Percentiles rank a stretch among this genome's conserved stretches.
phyloP scores from a whole-genome alignment of 1,140 invertebrate genomes.

The Zaprionus camerounensis region DNA sequence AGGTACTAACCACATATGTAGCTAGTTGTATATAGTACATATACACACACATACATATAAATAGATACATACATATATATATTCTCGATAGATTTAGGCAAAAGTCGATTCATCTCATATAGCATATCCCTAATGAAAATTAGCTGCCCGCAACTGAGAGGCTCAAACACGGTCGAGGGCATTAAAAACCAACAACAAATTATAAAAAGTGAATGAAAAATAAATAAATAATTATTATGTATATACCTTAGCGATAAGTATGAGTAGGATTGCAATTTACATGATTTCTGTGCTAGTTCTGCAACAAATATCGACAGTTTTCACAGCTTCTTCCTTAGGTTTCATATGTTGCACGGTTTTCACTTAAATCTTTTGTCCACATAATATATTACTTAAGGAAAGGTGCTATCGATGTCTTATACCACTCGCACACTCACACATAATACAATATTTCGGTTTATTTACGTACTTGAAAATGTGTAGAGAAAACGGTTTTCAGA shows the following conservation, averaged over 20 bases:
- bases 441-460: constrained; percentile 12
- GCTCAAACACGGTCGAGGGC: constrained; percentile 45
- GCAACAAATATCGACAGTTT: constrained; percentile 14
- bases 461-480: constrained; percentile 20
- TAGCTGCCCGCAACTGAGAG: constrained; percentile 34
- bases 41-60: constrained; percentile 4
- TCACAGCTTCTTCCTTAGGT: constrained; percentile 30
- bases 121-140: constrained; percentile 56
- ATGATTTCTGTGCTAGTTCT: constrained; percentile 9
- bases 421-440: constrained; percentile 31
- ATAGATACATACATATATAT: constrained; percentile 18
- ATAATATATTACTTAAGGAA: constrained; percentile 48
- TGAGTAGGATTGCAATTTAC: neutral
- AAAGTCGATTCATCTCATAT: constrained; percentile 34
- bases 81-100: constrained; percentile 46
- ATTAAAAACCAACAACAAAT: constrained; percentile 28
- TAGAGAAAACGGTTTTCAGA: constrained; percentile 67
- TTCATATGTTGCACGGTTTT: constrained; percentile 44
- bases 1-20: constrained; percentile 47
- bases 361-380: constrained; percentile 24
- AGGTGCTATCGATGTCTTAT: constrained; percentile 78
- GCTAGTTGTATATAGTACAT: constrained; percentile 65
- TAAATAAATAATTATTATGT: constrained; percentile 24
- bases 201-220: neutral
- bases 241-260: constrained; percentile 34